Base-by-base conservation (phyloP, 2,797 vertebrate genomes). In the Melanotaenia nigrans region DNA sequence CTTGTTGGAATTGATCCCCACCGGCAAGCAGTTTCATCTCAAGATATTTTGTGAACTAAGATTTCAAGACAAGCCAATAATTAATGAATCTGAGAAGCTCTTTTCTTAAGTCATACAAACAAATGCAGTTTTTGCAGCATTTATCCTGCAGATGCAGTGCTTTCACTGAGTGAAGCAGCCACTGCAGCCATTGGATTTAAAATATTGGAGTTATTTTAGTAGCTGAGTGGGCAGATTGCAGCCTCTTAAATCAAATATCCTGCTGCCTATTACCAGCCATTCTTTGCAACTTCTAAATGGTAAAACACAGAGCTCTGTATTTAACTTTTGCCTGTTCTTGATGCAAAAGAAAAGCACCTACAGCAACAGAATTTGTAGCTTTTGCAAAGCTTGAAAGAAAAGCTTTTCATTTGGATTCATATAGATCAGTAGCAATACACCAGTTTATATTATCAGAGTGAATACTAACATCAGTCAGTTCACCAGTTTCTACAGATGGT, bases 201-300 rank as follows among this genome's bases (percentile, higher is more conserved):
- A 14, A 64, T 24, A 36, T n/a, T 38, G 20, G 58, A 69, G 64
- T 60, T 33, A 24, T 65, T 55, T 73, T 57, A 38, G 54, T 22
- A 25, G 63, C 28, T 69, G 54, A 77, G 54, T 36, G 47, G 45
- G 62, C 68, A 53, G 47, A 68, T 40, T 72, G 33, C 36, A 60
- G 24, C n/a, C 53, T 73, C 35, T 87, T 69, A 28, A 28, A 75
- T 81, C 72, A 28, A 64, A 49, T 65, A 71, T 71, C 58, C 45
- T 11, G 45, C 24, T 42, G 16, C 36, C 61, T 72, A 62, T 55
- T 65, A 61, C 36, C 42, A 70, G 25, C 18, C 7, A 25, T 20
- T 57, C 38, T 65, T 61, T 65, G 9, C 42, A 69, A 73, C 38
- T 62, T 56, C 11, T 36, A 49, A 65, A 63, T 57, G 30, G 6